A percentile compares a stretch with the other conserved stretches of the same genome.
These are phyloP conservation scores for Oreohelix idahoensis DNA, from an alignment of 1,140 invertebrate genomes.

Conservation along the genomic window DNA sequence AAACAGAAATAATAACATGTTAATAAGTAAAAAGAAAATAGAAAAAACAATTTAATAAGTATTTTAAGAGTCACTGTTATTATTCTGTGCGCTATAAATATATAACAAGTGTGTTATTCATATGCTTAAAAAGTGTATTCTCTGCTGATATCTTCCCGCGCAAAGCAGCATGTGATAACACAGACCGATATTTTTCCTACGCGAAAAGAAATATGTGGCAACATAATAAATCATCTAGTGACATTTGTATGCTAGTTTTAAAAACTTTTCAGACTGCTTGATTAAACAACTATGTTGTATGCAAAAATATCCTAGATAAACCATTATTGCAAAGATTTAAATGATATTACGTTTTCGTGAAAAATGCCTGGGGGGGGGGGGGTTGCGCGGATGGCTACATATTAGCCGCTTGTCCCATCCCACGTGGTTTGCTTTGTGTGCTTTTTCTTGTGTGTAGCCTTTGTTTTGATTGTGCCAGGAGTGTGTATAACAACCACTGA, in stretches of 20 bases:
- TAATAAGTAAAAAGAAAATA: too few species aligned
- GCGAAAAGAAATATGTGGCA: not conserved
- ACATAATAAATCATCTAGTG: not conserved
- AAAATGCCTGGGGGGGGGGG: too few species aligned
- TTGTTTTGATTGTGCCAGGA: not conserved
- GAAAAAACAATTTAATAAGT: too few species aligned
- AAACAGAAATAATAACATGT: too few species aligned
- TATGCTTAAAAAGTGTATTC: not conserved
- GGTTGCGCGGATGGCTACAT: not conserved
- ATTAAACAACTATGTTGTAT: too few species aligned
- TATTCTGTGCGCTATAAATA: not conserved
- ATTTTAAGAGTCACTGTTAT: not conserved
- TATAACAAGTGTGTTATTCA: too few species aligned
- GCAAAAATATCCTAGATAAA: too few species aligned
- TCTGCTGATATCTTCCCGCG: not conserved
- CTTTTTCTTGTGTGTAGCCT: not conserved
- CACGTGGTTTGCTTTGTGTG: not conserved
- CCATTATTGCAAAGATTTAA: too few species aligned
- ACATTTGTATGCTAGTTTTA: too few species aligned
- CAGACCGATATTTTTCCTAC: not conserved
- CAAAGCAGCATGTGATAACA: not conserved
- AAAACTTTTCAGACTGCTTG: too few species aligned
- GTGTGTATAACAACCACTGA: not conserved
- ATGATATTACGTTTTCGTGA: too few species aligned
- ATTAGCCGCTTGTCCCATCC: not conserved